Percentiles rank a stretch among this genome's conserved stretches.
These are phyloP conservation scores for Mythimna vitellina DNA, from an alignment of 2,888 invertebrate genomes.

Conservation along the genomic window DNA sequence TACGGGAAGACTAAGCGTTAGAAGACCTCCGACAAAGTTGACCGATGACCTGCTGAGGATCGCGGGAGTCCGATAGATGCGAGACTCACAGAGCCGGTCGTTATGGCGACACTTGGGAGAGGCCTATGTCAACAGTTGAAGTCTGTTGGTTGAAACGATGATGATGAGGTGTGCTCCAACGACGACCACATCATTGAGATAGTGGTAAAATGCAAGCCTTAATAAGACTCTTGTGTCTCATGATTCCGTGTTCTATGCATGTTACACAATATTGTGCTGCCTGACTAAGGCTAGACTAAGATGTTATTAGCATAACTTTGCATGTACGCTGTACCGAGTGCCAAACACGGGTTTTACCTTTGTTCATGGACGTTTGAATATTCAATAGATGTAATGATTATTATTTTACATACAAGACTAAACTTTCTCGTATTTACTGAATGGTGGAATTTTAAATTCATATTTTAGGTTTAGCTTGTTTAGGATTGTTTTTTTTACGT, in stretches of 20 bases:
- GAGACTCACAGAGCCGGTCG: too few species aligned
- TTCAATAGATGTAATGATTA: slow-evolving; percentile 57
- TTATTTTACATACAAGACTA: slow-evolving; percentile 44
- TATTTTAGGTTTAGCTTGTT: not conserved
- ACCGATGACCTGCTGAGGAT: too few species aligned
- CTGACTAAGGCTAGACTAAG: slow-evolving; percentile 52
- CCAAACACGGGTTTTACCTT: slow-evolving; percentile 58
- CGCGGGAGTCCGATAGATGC: too few species aligned
- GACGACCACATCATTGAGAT: too few species aligned
- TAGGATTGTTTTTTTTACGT: not conserved
- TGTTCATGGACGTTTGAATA: slow-evolving; percentile 60
- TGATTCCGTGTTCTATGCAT: slow-evolving; percentile 19
- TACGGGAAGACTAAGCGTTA: too few species aligned
- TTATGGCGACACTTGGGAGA: too few species aligned
- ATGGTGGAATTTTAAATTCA: slow-evolving; percentile 1
- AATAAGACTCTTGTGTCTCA: not conserved
- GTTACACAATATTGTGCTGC: slow-evolving; percentile 60
- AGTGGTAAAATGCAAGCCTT: too few species aligned
- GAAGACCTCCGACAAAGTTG: too few species aligned
- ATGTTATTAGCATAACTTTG: slow-evolving; percentile 67
- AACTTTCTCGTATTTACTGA: slow-evolving; percentile 42
- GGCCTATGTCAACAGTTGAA: too few species aligned
- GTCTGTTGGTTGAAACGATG: too few species aligned
- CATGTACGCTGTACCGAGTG: slow-evolving; percentile 61
- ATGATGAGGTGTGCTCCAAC: too few species aligned